Base-by-base conservation (phyloP, 2,797 vertebrate genomes). In the Spatula clypeata region DNA sequence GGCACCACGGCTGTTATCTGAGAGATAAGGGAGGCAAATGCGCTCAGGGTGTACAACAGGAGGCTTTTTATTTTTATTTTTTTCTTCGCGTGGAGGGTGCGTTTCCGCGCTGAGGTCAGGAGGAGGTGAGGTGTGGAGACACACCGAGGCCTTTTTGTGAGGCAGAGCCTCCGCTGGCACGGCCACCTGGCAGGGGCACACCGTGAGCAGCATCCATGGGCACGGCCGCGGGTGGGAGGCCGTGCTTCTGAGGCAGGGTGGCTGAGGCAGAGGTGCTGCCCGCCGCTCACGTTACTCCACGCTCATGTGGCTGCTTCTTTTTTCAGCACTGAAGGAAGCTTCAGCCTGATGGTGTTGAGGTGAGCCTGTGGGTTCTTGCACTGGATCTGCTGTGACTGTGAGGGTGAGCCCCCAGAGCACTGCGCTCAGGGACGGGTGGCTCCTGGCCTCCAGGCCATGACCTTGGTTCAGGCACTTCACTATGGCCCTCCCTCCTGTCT, bases 301-400 rank as follows among this genome's bases (percentile, higher is more conserved):
- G 1, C 18, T 3, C 16, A 2, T 1, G 11, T 36, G 1, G 2
- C n/a, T 38, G 32, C 44, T 34, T 51, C 62, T 32, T 51, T 5
- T 5, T 16, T 20, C 65, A 21, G 0, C 24, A 13, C 38, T 1
- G 16, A 79, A 53, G 19, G 21, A 67, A 73, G 70, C 34, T 60
- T 38, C 36, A 19, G 26, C 13, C n/a, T 44, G 74, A 19, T 34
- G 34, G 0, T 8, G 5, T 27, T 51, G 31, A 75, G 88, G 38
- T 2, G 1, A 2, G 13, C 1, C 7, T 36, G 53, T 14, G 40
- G 32, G 19, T 45, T 72, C 58, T 73, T 17, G 3, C 2, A 2
- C 57, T 20, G 20, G 47, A 34, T 20, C 38, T 1, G 0, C 5
- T 6, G 1, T 49, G 6, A 2, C 0, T 1, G 7, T 2, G n/a